These are phyloP conservation scores for Physella acuta DNA, from an alignment of 1,140 invertebrate genomes.

Conservation along the genomic window DNA sequence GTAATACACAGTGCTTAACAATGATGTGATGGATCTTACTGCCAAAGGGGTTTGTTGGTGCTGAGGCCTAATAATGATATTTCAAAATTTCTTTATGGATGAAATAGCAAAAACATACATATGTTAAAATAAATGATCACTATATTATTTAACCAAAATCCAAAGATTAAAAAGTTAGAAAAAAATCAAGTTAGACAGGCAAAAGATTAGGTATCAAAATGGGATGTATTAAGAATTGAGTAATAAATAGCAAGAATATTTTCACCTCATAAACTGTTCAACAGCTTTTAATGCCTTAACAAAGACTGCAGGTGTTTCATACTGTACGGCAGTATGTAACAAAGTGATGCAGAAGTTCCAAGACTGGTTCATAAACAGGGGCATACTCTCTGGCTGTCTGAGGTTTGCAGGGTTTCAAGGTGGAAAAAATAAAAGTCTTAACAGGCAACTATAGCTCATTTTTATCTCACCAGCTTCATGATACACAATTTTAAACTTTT, in stretches of 20 bases:
- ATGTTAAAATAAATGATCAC: too few species aligned
- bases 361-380: conserved; percentile 14
- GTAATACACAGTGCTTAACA: not conserved
- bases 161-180: too few species aligned
- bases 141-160: too few species aligned
- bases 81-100: too few species aligned
- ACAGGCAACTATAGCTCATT: not conserved
- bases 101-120: too few species aligned
- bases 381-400: conserved; percentile 18
- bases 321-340: too few species aligned
- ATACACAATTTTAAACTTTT: not conserved
- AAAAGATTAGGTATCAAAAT: too few species aligned
- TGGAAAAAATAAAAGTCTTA: not conserved
- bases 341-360: not conserved
- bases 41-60: conserved; percentile 3
- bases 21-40: not conserved
- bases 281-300: not conserved
- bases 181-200: too few species aligned
- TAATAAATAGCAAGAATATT: too few species aligned
- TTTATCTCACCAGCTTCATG: not conserved
- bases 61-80: not conserved
- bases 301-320: not conserved
- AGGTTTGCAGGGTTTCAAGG: not conserved
- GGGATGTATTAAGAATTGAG: too few species aligned
- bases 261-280: too few species aligned